Evolutionary conservation across 2,797 vertebrate genomes (phyloP).

Genomic region (Pangasius mekongensis): DNA sequence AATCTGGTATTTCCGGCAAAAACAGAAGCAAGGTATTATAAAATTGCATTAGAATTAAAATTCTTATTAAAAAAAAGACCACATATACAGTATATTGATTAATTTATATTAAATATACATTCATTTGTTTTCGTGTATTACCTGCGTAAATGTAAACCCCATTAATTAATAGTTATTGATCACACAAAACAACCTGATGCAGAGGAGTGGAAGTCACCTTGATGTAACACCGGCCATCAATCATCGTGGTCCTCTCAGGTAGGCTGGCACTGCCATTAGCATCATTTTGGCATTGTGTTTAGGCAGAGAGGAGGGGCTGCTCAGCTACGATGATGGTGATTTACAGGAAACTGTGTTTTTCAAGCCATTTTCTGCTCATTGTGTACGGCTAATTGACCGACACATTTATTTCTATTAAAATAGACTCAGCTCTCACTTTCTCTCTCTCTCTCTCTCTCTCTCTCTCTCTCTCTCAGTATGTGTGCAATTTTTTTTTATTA

Average conservation of each 20-base stretch:
- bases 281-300: constrained; percentile 76
- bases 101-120: not conserved
- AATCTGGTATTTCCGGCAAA: not conserved
- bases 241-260: constrained; percentile 73
- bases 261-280: constrained; percentile 80
- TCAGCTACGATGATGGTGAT: constrained; percentile 68
- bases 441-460: constrained; percentile 1
- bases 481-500: not conserved
- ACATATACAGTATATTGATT: not conserved
- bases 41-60: not conserved
- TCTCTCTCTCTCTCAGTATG: constrained; percentile 11
- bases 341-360: constrained; percentile 71
- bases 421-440: constrained; percentile 46
- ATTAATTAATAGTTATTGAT: constrained; percentile 71
- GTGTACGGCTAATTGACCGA: constrained; percentile 64
- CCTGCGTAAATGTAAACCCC: not conserved
- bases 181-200: constrained; percentile 76
- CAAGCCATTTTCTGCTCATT: constrained; percentile 68
- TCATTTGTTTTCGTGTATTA: not conserved
- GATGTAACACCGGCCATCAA: constrained; percentile 80
- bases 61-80: not conserved
- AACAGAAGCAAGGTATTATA: not conserved
- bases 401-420: constrained; percentile 65
- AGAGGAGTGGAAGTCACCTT: constrained; percentile 82
- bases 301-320: constrained; percentile 68